Conservation (phyloP, 2,888 invertebrate species). For the Matsumyia berberina region DNA sequence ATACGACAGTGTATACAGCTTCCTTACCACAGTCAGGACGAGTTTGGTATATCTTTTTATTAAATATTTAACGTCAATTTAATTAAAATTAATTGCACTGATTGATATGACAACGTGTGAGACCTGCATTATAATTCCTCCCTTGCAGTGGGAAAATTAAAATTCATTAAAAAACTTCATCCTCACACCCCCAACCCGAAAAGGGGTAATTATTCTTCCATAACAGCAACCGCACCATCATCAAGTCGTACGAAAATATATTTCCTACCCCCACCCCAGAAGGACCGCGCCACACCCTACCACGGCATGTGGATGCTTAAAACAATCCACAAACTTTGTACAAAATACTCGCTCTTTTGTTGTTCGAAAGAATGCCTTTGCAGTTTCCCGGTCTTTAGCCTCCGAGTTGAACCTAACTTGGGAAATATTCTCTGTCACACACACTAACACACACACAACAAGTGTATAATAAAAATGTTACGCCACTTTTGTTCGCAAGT, state of each 20-base stretch:
- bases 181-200: background rate
- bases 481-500: slow-evolving; percentile 13
- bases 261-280: background rate
- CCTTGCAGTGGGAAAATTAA: background rate
- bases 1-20: no score
- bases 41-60: background rate
- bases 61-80: slow-evolving; percentile 23
- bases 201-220: slow-evolving; percentile 34
- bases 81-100: slow-evolving; percentile 47
- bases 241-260: background rate
- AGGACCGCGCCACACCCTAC: no score
- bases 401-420: slow-evolving; percentile 9
- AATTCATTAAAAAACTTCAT: background rate
- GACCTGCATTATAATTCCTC: slow-evolving; percentile 11
- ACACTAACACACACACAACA: slow-evolving; percentile 36
- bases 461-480: slow-evolving; percentile 40
- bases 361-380: slow-evolving; percentile 29
- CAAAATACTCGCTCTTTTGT: slow-evolving; percentile 31
- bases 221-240: slow-evolving; percentile 12
- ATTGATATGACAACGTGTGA: slow-evolving; percentile 6
- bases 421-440: slow-evolving; percentile 26
- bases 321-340: slow-evolving; percentile 42
- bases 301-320: background rate
- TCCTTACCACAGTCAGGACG: background rate
- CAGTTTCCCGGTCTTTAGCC: slow-evolving; percentile 38